Evolutionary conservation across 2,113 vertebrate genomes (phyloP), one percentile per base, ranked within the genome.

Genomic region (Todiramphus chloris): DNA sequence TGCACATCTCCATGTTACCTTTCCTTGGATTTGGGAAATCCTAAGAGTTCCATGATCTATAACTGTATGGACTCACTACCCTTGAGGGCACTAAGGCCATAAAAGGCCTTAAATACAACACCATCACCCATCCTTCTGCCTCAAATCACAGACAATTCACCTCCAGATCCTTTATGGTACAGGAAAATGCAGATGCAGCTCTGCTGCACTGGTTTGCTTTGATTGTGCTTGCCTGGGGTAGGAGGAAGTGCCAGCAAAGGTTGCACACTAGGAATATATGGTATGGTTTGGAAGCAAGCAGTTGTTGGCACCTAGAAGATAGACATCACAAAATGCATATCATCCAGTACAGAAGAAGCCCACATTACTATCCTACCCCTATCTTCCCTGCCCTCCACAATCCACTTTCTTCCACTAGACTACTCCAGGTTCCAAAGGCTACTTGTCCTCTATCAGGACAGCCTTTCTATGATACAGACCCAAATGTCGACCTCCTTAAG

Each of bases 221-320:
- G 46, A 7, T 2, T 30, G 41, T 62, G 41, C 64, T 66, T 53
- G 31, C 30, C 13, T n/a, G 58, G 48, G 72, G 48, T 58, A 83
- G 41, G 6, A 88, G 30, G 30, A 68, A 1, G 14, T 10, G 30
- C 24, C 66, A 67, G 5, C 13, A 59, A 17, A 14, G 46, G 41
- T 44, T 82, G 50, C 50, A 11, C 3, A 0, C 37, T n/a, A 67
- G 37, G 23, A 31, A 68, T 53, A 24, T 18, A 3, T 0, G 4
- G 20, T 3, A 23, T 16, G 31, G 59, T 48, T 31, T 12, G 37
- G 59, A 33, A 68, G 23, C 16, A 35, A 25, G n/a, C 1, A 35
- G 53, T 25, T 68, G 28, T 68, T 75, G 33, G 11, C 48, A 62
- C 16, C 23, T 39, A 31, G n/a, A 11, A 51, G 35, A 60, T 8